phyloP scores from a whole-genome alignment of 2,113 vertebrate species.

The Oplegnathus fasciatus region DNA sequence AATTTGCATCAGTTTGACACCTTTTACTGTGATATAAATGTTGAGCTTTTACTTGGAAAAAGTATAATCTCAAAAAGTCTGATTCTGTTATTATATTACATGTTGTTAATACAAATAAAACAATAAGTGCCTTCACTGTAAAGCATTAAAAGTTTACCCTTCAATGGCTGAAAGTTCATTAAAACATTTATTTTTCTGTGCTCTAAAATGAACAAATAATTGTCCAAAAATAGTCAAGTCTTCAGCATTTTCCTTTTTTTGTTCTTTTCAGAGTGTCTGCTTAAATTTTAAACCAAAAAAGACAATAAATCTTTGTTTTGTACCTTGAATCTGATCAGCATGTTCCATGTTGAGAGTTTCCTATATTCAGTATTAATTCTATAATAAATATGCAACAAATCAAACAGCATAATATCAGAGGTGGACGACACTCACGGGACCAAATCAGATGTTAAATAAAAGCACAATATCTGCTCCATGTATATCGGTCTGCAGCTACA shows the following conservation, averaged over 20 bases:
- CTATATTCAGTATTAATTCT: background rate
- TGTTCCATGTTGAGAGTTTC: background rate
- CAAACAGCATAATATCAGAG: background rate
- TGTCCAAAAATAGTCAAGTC: too few species aligned
- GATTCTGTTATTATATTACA: too few species aligned
- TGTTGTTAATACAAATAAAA: too few species aligned
- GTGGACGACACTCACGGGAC: background rate
- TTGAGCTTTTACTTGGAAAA: too few species aligned
- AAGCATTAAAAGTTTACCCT: too few species aligned
- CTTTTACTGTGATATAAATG: too few species aligned
- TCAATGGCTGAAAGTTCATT: too few species aligned
- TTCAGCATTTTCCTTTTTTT: background rate
- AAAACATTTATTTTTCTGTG: too few species aligned
- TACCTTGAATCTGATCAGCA: background rate
- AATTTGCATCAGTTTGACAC: too few species aligned
- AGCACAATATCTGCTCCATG: background rate
- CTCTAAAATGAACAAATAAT: too few species aligned
- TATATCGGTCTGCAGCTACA: background rate
- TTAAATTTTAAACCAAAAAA: background rate
- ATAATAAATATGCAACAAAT: slow-evolving; percentile 17
- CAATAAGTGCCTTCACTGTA: too few species aligned
- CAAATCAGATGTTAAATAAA: background rate
- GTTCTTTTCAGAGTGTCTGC: background rate
- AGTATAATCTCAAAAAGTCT: too few species aligned
- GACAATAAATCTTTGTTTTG: background rate